A percentile compares a stretch with the other conserved stretches of the same genome.
phyloP scores from a whole-genome alignment of 2,888 invertebrate genomes.

The Phrixothrix hirtus region DNA sequence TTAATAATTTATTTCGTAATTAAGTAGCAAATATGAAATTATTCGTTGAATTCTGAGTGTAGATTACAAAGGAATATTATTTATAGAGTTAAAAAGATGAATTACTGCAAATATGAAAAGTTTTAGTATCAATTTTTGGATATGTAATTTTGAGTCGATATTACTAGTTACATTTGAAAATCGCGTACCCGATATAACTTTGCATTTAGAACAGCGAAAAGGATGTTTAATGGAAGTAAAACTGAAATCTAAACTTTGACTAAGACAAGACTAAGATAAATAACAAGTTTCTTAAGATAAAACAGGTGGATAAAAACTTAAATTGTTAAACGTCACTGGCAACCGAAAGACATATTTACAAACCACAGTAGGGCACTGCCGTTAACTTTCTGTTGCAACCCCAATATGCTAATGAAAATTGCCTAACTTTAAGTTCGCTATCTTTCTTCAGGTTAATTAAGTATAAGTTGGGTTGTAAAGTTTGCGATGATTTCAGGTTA shows the following conservation, averaged over 20 bases:
- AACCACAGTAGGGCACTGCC: conserved; percentile 35
- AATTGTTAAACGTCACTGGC: conserved; percentile 42
- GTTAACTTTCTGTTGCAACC: conserved; percentile 34
- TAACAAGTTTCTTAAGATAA: conserved; percentile 37
- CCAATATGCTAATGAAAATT: conserved; percentile 41
- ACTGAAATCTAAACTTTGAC: conserved; percentile 25
- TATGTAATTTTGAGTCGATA: too few species aligned
- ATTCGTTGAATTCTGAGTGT: too few species aligned
- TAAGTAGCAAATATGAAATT: too few species aligned
- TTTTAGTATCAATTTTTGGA: too few species aligned
- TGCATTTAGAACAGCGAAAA: too few species aligned
- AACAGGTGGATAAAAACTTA: conserved; percentile 39
- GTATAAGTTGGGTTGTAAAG: conserved; percentile 11
- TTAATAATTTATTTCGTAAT: too few species aligned
- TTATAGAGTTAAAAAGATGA: too few species aligned
- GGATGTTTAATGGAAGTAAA: too few species aligned
- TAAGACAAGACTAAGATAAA: conserved; percentile 35
- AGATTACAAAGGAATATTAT: too few species aligned
- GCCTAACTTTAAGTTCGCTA: conserved; percentile 37
- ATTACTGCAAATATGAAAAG: too few species aligned
- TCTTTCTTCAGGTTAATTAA: conserved; percentile 36
- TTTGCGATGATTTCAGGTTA: conserved; percentile 6
- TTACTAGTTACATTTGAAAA: too few species aligned
- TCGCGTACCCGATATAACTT: too few species aligned
- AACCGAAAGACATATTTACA: conserved; percentile 43